phyloP scores from a whole-genome alignment of 2,888 invertebrate species.

The Acleris cristana region DNA sequence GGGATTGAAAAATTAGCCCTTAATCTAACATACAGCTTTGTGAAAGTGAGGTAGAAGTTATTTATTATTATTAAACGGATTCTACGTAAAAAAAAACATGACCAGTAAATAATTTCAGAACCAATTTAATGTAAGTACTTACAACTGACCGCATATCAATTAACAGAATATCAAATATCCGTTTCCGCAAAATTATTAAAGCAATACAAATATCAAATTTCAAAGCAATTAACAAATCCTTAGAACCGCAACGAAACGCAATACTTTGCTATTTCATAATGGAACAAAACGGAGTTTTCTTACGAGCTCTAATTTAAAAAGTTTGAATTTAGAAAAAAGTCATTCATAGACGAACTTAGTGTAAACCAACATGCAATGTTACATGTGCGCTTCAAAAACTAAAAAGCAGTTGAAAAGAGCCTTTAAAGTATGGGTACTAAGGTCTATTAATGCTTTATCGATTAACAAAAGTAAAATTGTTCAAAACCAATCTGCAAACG shows the following conservation, averaged over 20 bases:
- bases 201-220: conserved; percentile 32
- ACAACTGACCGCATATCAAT: conserved; percentile 3
- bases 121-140: neutral
- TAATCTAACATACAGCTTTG: too few species aligned
- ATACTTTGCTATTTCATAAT: conserved; percentile 15
- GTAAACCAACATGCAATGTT: conserved; percentile 18
- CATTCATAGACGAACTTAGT: conserved; percentile 33
- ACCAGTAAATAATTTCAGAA: neutral
- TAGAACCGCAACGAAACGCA: conserved; percentile 31
- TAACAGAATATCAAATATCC: conserved; percentile 28
- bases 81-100: too few species aligned
- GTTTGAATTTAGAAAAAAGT: conserved; percentile 30
- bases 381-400: neutral
- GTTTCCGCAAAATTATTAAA: conserved; percentile 27
- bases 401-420: neutral
- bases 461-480: conserved; percentile 6
- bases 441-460: neutral
- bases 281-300: conserved; percentile 21
- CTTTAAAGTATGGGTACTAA: too few species aligned
- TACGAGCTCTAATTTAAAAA: conserved; percentile 29
- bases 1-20: too few species aligned
- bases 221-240: conserved; percentile 36
- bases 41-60: too few species aligned
- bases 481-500: conserved; percentile 5
- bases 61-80: too few species aligned